Evolutionary conservation across 2,888 invertebrate species (phyloP).

Genomic region (Megastigmus dorsalis): DNA sequence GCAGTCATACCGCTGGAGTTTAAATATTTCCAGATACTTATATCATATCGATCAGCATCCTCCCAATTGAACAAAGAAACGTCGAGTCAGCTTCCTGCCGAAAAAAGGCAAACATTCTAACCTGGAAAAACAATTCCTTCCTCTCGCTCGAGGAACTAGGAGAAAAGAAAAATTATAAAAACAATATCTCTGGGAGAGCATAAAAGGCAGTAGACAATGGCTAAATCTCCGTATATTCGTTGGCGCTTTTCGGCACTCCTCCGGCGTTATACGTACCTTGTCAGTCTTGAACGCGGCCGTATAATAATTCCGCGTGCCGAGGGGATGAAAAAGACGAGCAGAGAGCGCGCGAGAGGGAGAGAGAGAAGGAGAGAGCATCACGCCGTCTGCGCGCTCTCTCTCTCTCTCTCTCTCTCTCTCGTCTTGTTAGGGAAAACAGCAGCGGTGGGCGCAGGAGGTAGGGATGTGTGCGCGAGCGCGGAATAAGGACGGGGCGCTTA

Average conservation of each 20-base stretch:
- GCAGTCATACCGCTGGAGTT: too few relatives aligned
- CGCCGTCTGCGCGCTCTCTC: neutral
- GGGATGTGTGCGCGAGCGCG: neutral
- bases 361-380: neutral
- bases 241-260: neutral
- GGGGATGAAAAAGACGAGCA: slow-evolving; percentile 26
- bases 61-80: too few relatives aligned
- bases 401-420: too few relatives aligned
- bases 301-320: neutral
- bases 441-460: too few relatives aligned
- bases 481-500: neutral
- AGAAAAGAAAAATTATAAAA: neutral
- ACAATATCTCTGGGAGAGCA: neutral
- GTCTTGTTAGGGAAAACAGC: slow-evolving; percentile 44
- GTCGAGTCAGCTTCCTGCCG: too few relatives aligned
- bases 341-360: neutral
- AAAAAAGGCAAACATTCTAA: too few relatives aligned
- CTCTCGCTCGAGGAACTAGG: too few relatives aligned
- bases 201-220: neutral
- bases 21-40: too few relatives aligned
- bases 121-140: too few relatives aligned
- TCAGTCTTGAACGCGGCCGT: neutral
- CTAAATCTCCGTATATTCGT: neutral
- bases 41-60: too few relatives aligned
- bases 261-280: neutral